Base-by-base conservation (phyloP, 2,888 invertebrate species). In the Anthophora plumipes region DNA sequence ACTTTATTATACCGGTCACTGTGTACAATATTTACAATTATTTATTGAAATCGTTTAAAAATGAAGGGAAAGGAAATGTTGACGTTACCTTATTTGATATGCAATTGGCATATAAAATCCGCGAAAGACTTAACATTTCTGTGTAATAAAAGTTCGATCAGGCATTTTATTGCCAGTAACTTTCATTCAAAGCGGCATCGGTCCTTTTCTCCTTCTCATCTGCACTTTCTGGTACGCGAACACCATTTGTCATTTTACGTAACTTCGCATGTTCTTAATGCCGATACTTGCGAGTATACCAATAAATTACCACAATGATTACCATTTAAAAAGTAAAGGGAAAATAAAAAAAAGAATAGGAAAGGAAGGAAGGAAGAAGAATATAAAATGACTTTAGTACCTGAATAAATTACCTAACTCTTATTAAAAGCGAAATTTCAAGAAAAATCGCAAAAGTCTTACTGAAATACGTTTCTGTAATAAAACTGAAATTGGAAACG, bases 211-310 rank as follows among this genome's bases (percentile, higher is more conserved):
- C 31, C 6, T 50, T 52, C 20, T 50, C n/a, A 39, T 52, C 22
- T 37, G 11, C 57, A 25, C 43, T 43, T 20, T 39, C 22, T 17
- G 20, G 14, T 41, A 22, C 31, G 41, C 8, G 22, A 60, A 41
- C 41, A 14, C 60, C 41, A 60, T 64, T 48, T 64, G 20, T 41
- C 60, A 50, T 66, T 50, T 50, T 50, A 66, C 52, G 22, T 50
- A 39, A 52, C 50, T 50, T 39, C 14, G 14, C 20, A 5, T 39
- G 50, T 50, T 8, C 9, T 22, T 20, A 52, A 17, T 22, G 6
- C n/a, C 50, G 50, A 66, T 37, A 37, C 64, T 64, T 64, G 5
- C 37, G 20, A 14, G 20, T 11, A 22, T 11, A 17, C 6, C 64
- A 3, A 37, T 39, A 64, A 48, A 66, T 52, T 14, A 48, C 20